Conservation (phyloP, 2,888 invertebrate species). For the Criorhina ranunculi region DNA sequence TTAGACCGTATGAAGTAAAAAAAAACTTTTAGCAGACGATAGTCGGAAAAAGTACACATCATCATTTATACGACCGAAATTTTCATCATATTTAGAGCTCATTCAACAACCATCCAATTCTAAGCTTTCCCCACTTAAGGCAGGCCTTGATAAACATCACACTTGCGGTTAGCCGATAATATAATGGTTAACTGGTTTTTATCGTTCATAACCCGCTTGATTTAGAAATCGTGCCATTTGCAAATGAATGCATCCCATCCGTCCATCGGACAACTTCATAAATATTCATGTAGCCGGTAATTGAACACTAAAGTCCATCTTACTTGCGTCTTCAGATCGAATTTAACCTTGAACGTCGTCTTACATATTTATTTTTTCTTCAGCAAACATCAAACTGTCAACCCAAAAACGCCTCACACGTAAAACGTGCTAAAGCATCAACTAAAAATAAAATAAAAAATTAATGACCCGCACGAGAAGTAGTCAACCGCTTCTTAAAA, state of each 20-base stretch:
- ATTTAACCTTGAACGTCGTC: conserved; percentile 37
- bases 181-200: neutral
- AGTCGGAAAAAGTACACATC: no score
- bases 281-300: conserved; percentile 25
- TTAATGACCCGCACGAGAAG: conserved; percentile 17
- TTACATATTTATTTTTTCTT: conserved; percentile 12
- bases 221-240: conserved; percentile 38
- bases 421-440: neutral
- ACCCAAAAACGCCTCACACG: neutral
- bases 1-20: no score
- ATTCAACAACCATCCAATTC: no score
- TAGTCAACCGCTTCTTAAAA: neutral
- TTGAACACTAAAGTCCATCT: conserved; percentile 12
- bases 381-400: neutral
- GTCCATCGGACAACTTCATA: conserved; percentile 22
- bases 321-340: neutral
- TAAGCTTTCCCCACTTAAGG: no score
- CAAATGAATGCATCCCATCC: conserved; percentile 39
- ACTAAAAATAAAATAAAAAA: conserved; percentile 10
- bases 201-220: neutral
- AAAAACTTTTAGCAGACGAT: no score
- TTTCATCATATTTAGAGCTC: no score
- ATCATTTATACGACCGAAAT: no score
- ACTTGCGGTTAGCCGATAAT: neutral
- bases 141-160: no score